Evolutionary conservation across 2,888 invertebrate species (phyloP).

Genomic region (Latrodectus hesperus): DNA sequence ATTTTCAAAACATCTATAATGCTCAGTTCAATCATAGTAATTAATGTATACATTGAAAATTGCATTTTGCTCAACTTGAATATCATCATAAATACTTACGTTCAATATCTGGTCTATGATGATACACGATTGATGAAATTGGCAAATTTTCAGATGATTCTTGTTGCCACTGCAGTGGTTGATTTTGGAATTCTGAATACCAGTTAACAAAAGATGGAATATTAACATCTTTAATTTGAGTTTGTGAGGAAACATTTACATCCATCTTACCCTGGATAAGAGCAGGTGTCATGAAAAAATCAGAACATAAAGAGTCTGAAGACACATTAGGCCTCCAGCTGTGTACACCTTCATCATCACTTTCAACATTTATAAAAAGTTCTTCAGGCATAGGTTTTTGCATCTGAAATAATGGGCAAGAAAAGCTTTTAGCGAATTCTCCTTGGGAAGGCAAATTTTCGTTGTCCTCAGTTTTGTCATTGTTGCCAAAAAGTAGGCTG

Average conservation of each 20-base stretch:
- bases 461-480: background rate
- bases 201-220: background rate
- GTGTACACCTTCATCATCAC: conserved; percentile 31
- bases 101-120: no score
- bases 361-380: conserved; percentile 31
- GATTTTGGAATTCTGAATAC: background rate
- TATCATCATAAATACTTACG: no score
- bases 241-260: background rate
- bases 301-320: conserved; percentile 20
- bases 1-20: no score
- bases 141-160: background rate
- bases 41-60: no score
- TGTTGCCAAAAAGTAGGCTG: no score
- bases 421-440: background rate
- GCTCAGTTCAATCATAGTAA: no score
- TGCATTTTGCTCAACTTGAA: no score
- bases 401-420: background rate
- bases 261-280: background rate
- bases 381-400: conserved; percentile 24
- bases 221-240: background rate
- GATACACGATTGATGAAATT: background rate
- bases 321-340: conserved; percentile 53
- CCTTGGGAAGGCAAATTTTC: background rate
- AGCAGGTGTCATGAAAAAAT: conserved; percentile 35
- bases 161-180: background rate